phyloP scores from a whole-genome alignment of 2,113 vertebrate species.

The Pitta sordida region DNA sequence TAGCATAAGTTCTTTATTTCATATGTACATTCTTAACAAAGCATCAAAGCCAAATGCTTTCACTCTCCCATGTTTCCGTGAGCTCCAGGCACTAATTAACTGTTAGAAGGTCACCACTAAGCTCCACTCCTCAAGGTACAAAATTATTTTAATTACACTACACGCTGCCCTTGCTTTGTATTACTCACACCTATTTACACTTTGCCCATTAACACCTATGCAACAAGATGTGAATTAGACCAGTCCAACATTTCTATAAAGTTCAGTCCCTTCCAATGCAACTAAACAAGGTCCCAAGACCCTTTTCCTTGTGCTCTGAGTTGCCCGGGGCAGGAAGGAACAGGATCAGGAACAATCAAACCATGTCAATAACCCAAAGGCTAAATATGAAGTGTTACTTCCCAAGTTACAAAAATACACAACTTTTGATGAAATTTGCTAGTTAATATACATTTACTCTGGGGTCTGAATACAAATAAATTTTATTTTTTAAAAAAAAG shows the following conservation, averaged over 20 bases:
- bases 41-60: constrained; percentile 26
- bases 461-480: constrained; percentile 73
- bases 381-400: constrained; percentile 57
- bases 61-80: background rate
- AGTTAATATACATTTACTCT: constrained; percentile 68
- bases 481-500: constrained; percentile 57
- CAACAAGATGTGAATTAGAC: background rate
- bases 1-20: constrained; percentile 37
- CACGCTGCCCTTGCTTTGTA: background rate
- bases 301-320: background rate
- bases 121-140: constrained; percentile 46
- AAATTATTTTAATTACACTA: constrained; percentile 58
- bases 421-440: constrained; percentile 63
- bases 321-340: background rate
- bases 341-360: background rate
- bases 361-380: background rate
- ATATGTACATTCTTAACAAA: constrained; percentile 49
- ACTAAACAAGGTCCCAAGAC: background rate
- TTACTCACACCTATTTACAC: constrained; percentile 58
- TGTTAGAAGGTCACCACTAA: background rate
- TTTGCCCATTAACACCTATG: constrained; percentile 11
- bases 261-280: background rate
- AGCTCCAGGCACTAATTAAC: constrained; percentile 9
- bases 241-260: background rate
- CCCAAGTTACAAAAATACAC: constrained; percentile 71